Conservation (phyloP, 1,140 invertebrate genomes). For the Ganaspis sp. region DNA sequence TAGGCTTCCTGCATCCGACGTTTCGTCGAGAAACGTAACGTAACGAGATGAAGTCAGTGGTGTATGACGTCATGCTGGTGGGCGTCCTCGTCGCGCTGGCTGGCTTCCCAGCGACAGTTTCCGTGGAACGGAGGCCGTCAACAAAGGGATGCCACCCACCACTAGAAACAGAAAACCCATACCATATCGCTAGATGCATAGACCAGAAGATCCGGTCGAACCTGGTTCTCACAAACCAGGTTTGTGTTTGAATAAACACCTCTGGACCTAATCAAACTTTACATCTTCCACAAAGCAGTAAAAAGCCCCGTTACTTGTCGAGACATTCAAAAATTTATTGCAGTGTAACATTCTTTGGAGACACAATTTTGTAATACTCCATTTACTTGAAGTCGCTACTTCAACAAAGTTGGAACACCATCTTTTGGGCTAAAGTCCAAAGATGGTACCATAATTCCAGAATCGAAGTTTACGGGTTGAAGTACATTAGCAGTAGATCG, state of each 20-base stretch:
- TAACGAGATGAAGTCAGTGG: slow-evolving; percentile 75
- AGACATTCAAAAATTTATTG: too few species aligned
- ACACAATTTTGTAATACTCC: too few species aligned
- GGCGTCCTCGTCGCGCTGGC: slow-evolving; percentile 70
- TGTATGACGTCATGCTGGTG: slow-evolving; percentile 74
- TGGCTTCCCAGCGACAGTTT: slow-evolving; percentile 74
- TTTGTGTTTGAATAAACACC: not conserved
- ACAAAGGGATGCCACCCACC: slow-evolving; percentile 68
- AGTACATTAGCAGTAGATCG: too few species aligned
- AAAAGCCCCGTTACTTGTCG: too few species aligned
- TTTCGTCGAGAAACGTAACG: slow-evolving; percentile 70
- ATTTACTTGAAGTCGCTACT: too few species aligned
- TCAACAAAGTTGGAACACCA: too few species aligned
- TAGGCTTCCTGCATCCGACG: slow-evolving; percentile 73
- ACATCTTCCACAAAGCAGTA: not conserved
- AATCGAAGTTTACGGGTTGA: too few species aligned
- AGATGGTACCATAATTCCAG: too few species aligned
- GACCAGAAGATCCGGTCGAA: slow-evolving; percentile 49
- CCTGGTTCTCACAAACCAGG: slow-evolving; percentile 33
- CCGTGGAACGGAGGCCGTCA: slow-evolving; percentile 68
- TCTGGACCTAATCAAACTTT: not conserved
- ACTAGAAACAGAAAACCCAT: slow-evolving; percentile 64
- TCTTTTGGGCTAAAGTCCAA: too few species aligned
- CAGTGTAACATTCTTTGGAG: too few species aligned
- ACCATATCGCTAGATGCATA: slow-evolving; percentile 55